phyloP scores from a whole-genome alignment of 2,113 vertebrate species.

The Microtus oregoni region DNA sequence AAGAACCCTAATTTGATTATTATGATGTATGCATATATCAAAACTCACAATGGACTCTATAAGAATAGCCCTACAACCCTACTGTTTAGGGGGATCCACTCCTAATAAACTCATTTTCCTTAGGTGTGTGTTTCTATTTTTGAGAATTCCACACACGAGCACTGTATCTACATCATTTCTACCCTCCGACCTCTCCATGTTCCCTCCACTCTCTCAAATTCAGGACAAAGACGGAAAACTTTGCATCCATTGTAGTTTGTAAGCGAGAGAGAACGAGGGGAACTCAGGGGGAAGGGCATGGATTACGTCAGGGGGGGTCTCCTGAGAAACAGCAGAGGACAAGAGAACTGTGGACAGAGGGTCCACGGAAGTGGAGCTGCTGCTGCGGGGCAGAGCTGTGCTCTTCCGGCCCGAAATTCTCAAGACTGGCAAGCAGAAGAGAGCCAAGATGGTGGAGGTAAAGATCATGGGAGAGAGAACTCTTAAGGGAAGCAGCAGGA shows the following conservation, averaged over 20 bases:
- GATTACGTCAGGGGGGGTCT: not conserved
- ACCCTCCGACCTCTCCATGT: not conserved
- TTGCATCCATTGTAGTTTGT: constrained; percentile 17
- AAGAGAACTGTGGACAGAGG: not conserved
- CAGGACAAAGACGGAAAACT: not conserved
- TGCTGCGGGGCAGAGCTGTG: not conserved
- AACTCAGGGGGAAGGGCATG: not conserved
- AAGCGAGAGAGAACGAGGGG: not conserved
- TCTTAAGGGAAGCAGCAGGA: not conserved
- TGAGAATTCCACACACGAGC: not conserved
- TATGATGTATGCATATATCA: not conserved
- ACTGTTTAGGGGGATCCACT: not conserved
- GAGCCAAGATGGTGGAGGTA: not conserved
- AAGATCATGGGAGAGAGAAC: not conserved
- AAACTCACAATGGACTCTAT: not conserved
- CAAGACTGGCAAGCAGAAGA: not conserved
- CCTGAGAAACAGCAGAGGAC: not conserved
- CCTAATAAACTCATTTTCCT: not conserved
- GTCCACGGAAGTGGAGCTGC: not conserved
- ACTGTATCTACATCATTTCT: not conserved
- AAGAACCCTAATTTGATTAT: not conserved
- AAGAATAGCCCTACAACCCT: not conserved
- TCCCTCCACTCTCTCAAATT: not conserved
- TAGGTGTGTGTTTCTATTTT: not conserved
- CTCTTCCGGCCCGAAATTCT: not conserved